phyloP scores from a whole-genome alignment of 2,888 invertebrate species.

The Myopa testacea region DNA sequence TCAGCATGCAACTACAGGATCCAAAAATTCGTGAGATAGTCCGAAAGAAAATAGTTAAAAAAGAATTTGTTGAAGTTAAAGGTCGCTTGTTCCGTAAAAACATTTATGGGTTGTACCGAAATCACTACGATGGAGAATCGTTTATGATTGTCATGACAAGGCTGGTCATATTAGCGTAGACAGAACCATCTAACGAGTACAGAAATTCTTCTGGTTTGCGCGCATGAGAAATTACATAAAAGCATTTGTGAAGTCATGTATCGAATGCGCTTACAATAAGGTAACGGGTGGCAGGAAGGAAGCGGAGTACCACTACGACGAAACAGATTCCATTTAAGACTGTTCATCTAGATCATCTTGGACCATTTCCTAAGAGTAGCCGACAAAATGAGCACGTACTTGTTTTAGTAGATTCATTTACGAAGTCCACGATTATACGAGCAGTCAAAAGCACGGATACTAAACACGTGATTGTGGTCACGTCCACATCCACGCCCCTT shows the following conservation, averaged over 20 bases:
- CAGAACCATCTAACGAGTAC: slow-evolving; percentile 15
- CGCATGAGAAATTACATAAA: slow-evolving; percentile 36
- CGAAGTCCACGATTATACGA: not conserved
- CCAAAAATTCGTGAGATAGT: no score
- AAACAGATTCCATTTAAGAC: slow-evolving; percentile 18
- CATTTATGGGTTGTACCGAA: slow-evolving; percentile 42
- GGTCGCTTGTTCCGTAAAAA: slow-evolving; percentile 38
- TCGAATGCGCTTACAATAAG: slow-evolving; percentile 34
- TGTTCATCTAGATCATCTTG: slow-evolving; percentile 15
- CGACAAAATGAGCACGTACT: slow-evolving; percentile 31
- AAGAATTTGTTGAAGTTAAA: slow-evolving; percentile 33
- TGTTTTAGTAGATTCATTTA: slow-evolving; percentile 4
- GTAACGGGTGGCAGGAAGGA: slow-evolving; percentile 12
- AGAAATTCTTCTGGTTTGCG: slow-evolving; percentile 28
- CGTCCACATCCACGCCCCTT: no score
- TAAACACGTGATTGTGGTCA: not conserved
- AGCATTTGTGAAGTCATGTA: slow-evolving; percentile 19
- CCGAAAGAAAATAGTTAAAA: no score
- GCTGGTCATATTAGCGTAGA: slow-evolving; percentile 31
- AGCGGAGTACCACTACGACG: slow-evolving; percentile 34
- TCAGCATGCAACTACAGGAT: no score
- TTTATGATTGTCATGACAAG: slow-evolving; percentile 29
- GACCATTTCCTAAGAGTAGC: slow-evolving; percentile 9
- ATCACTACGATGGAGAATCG: slow-evolving; percentile 27
- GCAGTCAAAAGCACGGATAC: not conserved